These are phyloP conservation scores for Lasioglossum baleicum DNA, from an alignment of 1,140 invertebrate species.

Conservation along the genomic window DNA sequence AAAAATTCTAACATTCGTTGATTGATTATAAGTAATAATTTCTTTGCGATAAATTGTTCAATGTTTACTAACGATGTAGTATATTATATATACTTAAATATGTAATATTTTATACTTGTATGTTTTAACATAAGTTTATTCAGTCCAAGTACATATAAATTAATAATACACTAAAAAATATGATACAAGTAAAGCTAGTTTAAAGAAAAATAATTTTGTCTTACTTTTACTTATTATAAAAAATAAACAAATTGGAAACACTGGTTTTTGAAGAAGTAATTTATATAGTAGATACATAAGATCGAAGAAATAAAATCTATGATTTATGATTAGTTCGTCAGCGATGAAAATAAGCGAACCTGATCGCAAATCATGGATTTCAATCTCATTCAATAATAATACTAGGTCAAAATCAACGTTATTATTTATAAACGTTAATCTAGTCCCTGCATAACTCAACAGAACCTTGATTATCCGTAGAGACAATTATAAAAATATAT, in stretches of 20 bases:
- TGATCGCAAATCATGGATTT: conserved; percentile 18
- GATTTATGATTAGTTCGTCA: conserved; percentile 22
- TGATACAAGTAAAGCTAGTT: too few species aligned
- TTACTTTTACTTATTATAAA: background rate
- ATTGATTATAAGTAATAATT: too few species aligned
- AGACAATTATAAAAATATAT: background rate
- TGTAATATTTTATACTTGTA: conserved; percentile 22
- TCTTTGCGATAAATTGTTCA: too few species aligned
- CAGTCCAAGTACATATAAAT: too few species aligned
- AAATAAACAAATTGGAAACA: conserved; percentile 21
- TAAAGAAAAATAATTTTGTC: too few species aligned
- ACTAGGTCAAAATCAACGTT: conserved; percentile 5
- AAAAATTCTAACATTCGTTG: too few species aligned
- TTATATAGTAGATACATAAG: background rate
- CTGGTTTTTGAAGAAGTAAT: conserved; percentile 15
- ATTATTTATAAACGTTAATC: background rate
- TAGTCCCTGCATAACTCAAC: background rate
- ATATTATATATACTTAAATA: conserved; percentile 19
- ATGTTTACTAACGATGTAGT: too few species aligned
- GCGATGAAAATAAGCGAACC: conserved; percentile 15
- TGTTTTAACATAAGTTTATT: too few species aligned
- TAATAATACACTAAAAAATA: background rate
- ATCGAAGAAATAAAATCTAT: conserved; percentile 10
- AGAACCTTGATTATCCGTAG: conserved; percentile 39
- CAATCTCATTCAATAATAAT: conserved; percentile 13